A percentile compares a stretch with the other conserved stretches of the same genome.
These are phyloP conservation scores for Oxystoma pomonae DNA, from an alignment of 2,888 invertebrate genomes.

Conservation along the genomic window DNA sequence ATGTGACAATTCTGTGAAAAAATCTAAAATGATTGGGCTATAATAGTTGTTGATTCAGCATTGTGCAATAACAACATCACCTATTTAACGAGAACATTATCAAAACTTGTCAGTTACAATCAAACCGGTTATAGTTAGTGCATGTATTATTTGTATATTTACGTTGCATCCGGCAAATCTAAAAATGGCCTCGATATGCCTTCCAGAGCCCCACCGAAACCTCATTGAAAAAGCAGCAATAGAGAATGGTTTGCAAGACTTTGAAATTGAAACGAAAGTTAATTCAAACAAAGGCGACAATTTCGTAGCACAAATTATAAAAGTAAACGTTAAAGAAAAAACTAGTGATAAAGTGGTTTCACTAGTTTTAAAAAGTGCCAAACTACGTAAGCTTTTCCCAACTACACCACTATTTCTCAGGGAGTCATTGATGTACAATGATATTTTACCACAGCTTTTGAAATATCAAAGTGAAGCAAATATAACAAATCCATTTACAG, in stretches of 20 bases:
- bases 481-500: slow-evolving; percentile 2
- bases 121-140: no score
- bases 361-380: slow-evolving; percentile 35
- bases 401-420: slow-evolving; percentile 29
- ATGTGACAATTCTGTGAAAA: no score
- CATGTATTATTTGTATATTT: no score
- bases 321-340: neutral
- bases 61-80: no score
- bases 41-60: no score
- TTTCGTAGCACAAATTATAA: slow-evolving; percentile 1
- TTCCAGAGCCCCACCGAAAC: neutral
- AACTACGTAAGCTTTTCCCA: slow-evolving; percentile 26
- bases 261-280: neutral
- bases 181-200: no score
- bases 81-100: no score
- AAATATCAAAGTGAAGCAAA: slow-evolving; percentile 18
- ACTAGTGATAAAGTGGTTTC: slow-evolving; percentile 17
- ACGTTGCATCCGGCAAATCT: no score
- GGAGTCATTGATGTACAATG: slow-evolving; percentile 35
- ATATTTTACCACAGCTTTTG: slow-evolving; percentile 30
- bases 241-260: slow-evolving; percentile 7
- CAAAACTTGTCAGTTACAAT: no score
- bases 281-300: slow-evolving; percentile 9
- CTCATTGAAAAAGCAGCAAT: slow-evolving; percentile 6
- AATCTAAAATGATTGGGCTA: no score